phyloP scores from a whole-genome alignment of 1,140 invertebrate genomes.

The Bombus superbus region DNA sequence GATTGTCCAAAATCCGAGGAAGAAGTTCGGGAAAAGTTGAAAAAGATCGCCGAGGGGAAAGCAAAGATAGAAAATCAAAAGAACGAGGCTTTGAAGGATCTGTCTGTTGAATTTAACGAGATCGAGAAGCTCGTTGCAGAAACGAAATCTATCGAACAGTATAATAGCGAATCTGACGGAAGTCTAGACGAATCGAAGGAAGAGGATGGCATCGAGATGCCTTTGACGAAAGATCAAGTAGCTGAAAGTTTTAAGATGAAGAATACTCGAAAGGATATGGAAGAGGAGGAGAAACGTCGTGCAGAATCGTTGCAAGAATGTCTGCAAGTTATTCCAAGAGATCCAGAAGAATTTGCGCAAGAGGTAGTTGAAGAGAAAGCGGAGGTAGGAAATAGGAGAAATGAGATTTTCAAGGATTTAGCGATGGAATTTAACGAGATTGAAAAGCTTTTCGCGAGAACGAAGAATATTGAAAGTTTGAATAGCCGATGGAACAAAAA shows the following conservation, averaged over 20 bases:
- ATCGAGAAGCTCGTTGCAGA: constrained; percentile 49
- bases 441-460: neutral
- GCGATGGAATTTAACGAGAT: neutral
- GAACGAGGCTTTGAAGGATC: constrained; percentile 60
- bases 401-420: neutral
- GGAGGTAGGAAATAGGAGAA: neutral
- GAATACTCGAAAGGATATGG: neutral
- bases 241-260: constrained; percentile 50
- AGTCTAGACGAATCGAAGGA: constrained; percentile 5
- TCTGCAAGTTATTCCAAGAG: constrained; percentile 10
- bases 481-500: neutral
- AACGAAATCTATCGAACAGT: neutral
- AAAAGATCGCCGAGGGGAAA: constrained; percentile 66
- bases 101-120: constrained; percentile 64
- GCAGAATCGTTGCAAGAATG: constrained; percentile 41
- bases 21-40: constrained; percentile 51
- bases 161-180: constrained; percentile 29
- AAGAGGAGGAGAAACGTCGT: constrained; percentile 27
- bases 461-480: neutral
- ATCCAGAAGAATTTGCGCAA: neutral
- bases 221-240: constrained; percentile 57
- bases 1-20: constrained; percentile 44
- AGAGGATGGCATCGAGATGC: constrained; percentile 40
- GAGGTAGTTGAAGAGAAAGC: neutral
- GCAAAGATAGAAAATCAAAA: constrained; percentile 68